Conservation (phyloP, 2,888 invertebrate genomes). For the Sinopyrophorus schimmeli region DNA sequence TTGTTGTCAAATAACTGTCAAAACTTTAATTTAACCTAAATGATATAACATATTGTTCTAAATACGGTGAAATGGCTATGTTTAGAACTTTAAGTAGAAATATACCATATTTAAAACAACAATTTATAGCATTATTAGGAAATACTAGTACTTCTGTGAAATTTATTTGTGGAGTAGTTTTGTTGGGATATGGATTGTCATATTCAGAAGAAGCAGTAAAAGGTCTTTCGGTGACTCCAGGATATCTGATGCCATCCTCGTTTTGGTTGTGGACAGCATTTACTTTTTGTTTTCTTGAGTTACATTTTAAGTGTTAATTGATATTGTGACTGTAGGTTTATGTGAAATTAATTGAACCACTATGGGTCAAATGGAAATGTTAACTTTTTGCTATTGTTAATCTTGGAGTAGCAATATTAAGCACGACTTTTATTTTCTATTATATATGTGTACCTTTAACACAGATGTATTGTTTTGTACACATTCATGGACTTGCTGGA, state of each 20-base stretch:
- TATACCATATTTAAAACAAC: constrained; percentile 86
- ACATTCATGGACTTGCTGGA: constrained; percentile 92
- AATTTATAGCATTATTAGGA: constrained; percentile 81
- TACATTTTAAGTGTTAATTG: constrained; percentile 90
- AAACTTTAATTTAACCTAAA: too few relatives aligned
- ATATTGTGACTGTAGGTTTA: constrained; percentile 88
- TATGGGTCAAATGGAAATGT: constrained; percentile 96
- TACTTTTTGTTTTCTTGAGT: constrained; percentile 94
- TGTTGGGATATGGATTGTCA: constrained; percentile 86
- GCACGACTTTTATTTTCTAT: constrained; percentile 86
- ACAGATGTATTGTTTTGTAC: constrained; percentile 83
- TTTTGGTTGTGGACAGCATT: constrained; percentile 95
- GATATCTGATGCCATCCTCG: constrained; percentile 84
- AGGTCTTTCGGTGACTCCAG: constrained; percentile 87
- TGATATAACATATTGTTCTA: constrained; percentile 28
- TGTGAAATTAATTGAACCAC: constrained; percentile 95
- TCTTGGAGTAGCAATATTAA: constrained; percentile 85
- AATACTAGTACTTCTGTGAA: constrained; percentile 94
- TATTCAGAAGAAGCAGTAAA: constrained; percentile 80
- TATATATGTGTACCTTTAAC: constrained; percentile 88
- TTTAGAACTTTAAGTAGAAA: constrained; percentile 80
- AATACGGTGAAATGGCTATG: constrained; percentile 62
- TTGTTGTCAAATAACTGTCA: too few relatives aligned
- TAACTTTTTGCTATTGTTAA: constrained; percentile 89
- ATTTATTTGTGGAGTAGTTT: constrained; percentile 84